Percentiles rank a stretch among this genome's conserved stretches.
Conservation (phyloP, 2,888 invertebrate genomes). For the Xestia sexstrigata region DNA sequence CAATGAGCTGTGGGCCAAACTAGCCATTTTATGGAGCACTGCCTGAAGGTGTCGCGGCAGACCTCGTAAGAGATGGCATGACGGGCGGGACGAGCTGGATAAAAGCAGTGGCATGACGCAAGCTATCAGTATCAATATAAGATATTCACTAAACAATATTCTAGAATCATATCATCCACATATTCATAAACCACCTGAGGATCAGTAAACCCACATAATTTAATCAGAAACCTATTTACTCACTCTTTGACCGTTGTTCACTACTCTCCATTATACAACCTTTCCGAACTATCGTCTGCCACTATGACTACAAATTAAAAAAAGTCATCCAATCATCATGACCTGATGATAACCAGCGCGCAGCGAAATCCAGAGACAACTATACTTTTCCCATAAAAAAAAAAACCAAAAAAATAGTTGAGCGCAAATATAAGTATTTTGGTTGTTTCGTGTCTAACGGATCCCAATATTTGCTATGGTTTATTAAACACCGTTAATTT, state of each 20-base stretch:
- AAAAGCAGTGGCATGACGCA: too few species aligned
- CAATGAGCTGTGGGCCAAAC: too few species aligned
- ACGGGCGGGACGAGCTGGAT: too few species aligned
- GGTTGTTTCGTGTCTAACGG: neutral
- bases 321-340: neutral
- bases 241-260: too few species aligned
- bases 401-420: neutral
- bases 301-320: neutral
- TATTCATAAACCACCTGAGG: neutral
- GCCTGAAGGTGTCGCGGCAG: too few species aligned
- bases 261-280: neutral
- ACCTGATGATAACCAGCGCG: slow-evolving; percentile 1
- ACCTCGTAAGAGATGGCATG: too few species aligned
- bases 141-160: neutral
- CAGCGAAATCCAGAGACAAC: neutral
- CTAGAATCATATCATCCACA: neutral
- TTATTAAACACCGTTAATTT: neutral
- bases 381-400: neutral
- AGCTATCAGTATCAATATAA: too few species aligned
- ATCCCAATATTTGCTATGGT: neutral
- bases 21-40: too few species aligned
- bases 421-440: neutral
- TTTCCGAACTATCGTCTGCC: neutral
- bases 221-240: neutral
- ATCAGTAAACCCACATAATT: neutral